Evolutionary conservation across 2,888 invertebrate genomes (phyloP), one percentile per base, ranked within the genome.

Genomic region (Orthosia incerta): DNA sequence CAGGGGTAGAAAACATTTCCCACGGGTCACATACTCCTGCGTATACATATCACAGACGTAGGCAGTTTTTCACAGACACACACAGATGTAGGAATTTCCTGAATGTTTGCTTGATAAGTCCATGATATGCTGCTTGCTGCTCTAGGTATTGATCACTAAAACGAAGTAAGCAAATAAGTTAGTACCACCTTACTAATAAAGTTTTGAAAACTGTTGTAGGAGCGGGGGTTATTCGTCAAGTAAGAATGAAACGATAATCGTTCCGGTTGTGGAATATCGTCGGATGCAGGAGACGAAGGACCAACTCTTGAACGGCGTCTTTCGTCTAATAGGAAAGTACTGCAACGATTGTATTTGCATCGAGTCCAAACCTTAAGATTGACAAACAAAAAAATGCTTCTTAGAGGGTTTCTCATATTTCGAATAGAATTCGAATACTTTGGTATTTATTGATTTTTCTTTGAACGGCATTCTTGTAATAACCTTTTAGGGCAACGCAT

Each of bases 1-100:
- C 50, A 45, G 69, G 48, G 50, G n/a, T 62, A n/a, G 26, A 55
- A 48, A 68, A 68, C 45, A 80, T 71, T 68, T 62, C 74, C 68
- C 62, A n/a, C 23, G 61, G 18, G 78, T 26, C 53, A 64, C 39
- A 59, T 56, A 48, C 16, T 55, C 1, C 23, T 46, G 4, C 16
- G 4, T 62, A 48, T 45, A 16, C 20, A 26, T 39, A 31, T 61
- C n/a, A 59, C 16, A 59, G 39, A 39, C 23, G 31, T n/a, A n/a
- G 3, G 12, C 45, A 50, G n/a, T 60, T 50, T 20, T 7, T 16
- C 7, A n/a, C n/a, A n/a, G n/a, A n/a, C n/a, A n/a, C n/a, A n/a
- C n/a, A n/a, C n/a, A 20, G 31, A 11, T n/a, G 31, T 3, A 59
- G 15, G n/a, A 59, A 20, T 63, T 55, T 13, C 3, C 18, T 60